Conservation (phyloP, 2,888 invertebrate genomes). For the Heterodera filipjevi region DNA sequence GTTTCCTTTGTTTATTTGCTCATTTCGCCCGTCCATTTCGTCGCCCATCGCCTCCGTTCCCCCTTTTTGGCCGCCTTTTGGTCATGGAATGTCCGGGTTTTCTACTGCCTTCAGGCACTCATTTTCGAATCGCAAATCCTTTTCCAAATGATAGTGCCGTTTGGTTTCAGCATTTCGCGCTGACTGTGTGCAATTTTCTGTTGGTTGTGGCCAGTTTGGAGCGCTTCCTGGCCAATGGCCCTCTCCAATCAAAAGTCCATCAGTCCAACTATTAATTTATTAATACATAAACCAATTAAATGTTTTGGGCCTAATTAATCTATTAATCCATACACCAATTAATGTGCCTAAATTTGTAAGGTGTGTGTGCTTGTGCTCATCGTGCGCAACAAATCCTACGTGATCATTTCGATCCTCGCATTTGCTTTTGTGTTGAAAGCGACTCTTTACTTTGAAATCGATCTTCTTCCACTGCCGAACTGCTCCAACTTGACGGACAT, state of each 20-base stretch:
- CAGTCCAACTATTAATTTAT: neutral
- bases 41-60: conserved; percentile 40
- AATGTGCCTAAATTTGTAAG: conserved; percentile 36
- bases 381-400: conserved; percentile 47
- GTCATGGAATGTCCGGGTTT: conserved; percentile 45
- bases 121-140: neutral
- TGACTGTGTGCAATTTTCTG: conserved; percentile 55
- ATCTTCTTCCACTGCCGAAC: conserved; percentile 34
- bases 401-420: conserved; percentile 44
- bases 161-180: conserved; percentile 50
- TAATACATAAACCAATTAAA: no score
- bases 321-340: no score
- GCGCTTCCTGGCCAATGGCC: conserved; percentile 51
- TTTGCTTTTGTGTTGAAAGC: conserved; percentile 51
- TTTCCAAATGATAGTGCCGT: neutral
- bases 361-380: conserved; percentile 50
- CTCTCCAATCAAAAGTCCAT: conserved; percentile 37
- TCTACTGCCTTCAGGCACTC: conserved; percentile 47
- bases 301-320: no score
- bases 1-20: conserved; percentile 47
- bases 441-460: conserved; percentile 50
- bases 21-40: conserved; percentile 44
- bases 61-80: conserved; percentile 39
- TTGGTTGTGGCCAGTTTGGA: conserved; percentile 53
- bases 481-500: conserved; percentile 40